Evolutionary conservation across 37 sponge, comb jelly and placozoan species (phyloP), one percentile per base, ranked within the genome.

Genomic region (Oopsacas minuta): DNA sequence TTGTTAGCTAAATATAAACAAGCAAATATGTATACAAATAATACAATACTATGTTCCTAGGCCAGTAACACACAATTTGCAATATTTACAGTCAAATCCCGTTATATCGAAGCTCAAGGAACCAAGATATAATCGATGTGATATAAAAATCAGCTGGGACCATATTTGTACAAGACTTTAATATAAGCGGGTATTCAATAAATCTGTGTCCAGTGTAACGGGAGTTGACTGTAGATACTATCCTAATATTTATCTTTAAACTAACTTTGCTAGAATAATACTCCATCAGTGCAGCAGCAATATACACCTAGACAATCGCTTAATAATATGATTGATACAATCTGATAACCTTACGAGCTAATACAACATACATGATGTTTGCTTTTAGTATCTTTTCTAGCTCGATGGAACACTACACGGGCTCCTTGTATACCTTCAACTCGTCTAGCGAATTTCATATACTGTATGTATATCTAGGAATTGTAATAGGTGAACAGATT

Each of bases 221-320:
- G 20, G 15, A 15, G 15, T 81, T 81, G 82, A 35, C 15, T 20
- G 34, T n/a, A 35, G n/a, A 81, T 10, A 10, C 34, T 35, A 10
- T 22, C 15, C 34, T 17, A 81, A 15, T n/a, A n/a, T n/a, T n/a
- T n/a, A n/a, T n/a, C n/a, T n/a, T n/a, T n/a, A n/a, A 81, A 88
- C 84, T 49, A 86, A 92, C 93, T 84, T 94, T 94, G 69, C 86
- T 91, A 30, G 87, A 90, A 87, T 88, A 89, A 81, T 94, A 97
- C 87, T 97, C 98, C 98, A 97, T 97, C 52, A 91, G 85, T 36
- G 95, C 98, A 49, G 94, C 98, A 12, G 94, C 91, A 23, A 97
- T 93, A 88, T 90, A 97, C 23, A 92, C 91, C 91, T 94, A 83
- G 10, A 81, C 36, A 83, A 53, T 23, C 51, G 36, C 51, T 17